Conservation (phyloP, 2,888 invertebrate species). For the Peribatodes rhomboidaria region DNA sequence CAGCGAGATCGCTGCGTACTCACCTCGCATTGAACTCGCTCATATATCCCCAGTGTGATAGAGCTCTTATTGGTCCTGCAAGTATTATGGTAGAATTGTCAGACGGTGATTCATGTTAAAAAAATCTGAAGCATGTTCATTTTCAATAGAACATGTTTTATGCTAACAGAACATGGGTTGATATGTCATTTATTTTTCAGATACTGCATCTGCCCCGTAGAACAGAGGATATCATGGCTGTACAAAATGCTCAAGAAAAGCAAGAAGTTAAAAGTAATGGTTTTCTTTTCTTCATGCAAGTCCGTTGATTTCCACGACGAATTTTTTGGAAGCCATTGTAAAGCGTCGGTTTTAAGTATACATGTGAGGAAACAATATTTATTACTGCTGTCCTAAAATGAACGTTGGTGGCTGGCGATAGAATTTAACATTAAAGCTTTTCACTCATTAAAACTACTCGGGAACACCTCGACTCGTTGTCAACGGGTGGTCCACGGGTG, state of each 20-base stretch:
- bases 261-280: slow-evolving; percentile 96
- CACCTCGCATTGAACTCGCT: too few species aligned
- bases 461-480: too few species aligned
- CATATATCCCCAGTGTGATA: too few species aligned
- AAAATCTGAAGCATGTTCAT: too few species aligned
- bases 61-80: too few species aligned
- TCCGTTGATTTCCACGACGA: slow-evolving; percentile 98
- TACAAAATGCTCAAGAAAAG: slow-evolving; percentile 98
- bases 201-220: slow-evolving; percentile 97
- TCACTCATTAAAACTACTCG: not conserved
- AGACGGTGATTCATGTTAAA: too few species aligned
- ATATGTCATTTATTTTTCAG: slow-evolving; percentile 57
- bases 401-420: not conserved
- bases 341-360: slow-evolving; percentile 95
- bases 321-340: slow-evolving; percentile 95
- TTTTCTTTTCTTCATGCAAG: slow-evolving; percentile 98
- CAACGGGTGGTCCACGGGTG: too few species aligned
- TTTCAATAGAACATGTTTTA: too few species aligned
- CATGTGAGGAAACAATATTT: slow-evolving; percentile 89
- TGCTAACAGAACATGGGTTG: too few species aligned
- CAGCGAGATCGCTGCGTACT: too few species aligned
- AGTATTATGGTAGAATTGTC: too few species aligned
- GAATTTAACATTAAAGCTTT: not conserved
- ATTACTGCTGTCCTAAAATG: not conserved
- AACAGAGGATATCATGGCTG: slow-evolving; percentile 95